Base-by-base conservation (phyloP, 2,797 vertebrate species). In the Sebastiscus tertius region DNA sequence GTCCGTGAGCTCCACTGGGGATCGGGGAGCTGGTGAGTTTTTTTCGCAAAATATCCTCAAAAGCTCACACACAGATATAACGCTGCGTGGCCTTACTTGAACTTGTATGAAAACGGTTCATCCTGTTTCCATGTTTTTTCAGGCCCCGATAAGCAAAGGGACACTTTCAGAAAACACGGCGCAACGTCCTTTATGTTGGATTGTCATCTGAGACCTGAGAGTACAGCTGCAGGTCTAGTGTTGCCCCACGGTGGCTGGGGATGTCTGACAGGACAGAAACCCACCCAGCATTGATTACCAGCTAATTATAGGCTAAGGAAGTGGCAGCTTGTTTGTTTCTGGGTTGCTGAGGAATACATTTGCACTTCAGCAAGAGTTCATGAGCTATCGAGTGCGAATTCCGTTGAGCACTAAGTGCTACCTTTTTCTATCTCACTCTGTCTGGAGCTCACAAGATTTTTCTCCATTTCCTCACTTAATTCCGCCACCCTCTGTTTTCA, bases 251-350 rank as follows among this genome's bases (percentile, higher is more conserved):
- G 73, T 74, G 85, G 84, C 88, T 83, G 71, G 62, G 77, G 80
- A 74, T 8, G 86, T 83, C 89, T 89, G 88, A 88, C 87, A 74
- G 90, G 86, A 90, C 90, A 90, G 90, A 91, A 93, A 92, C 76
- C 79, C 89, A 90, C 84, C 91, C 90, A 91, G 95, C 94, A 94
- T 94, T 94, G 94, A 95, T 96, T 95, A 95, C 94, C 92, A 68
- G 92, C 94, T 96, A 95, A 95, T 96, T 95, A 95, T 96, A 96
- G 95, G 91, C 91, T 20, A 88, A 95, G 95, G 95, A 96, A 96
- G 95, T 95, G 90, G 93, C 93, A 95, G 94, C 94, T 93, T 94
- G 94, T 96, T 96, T 95, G 93, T 95, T 95, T 95, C 93, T 93
- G 92, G 90, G 94, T 95, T 93, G 94, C 94, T 90, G 91, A 90